Base-by-base conservation (phyloP, 2,797 vertebrate genomes). In the Setipinna tenuifilis region DNA sequence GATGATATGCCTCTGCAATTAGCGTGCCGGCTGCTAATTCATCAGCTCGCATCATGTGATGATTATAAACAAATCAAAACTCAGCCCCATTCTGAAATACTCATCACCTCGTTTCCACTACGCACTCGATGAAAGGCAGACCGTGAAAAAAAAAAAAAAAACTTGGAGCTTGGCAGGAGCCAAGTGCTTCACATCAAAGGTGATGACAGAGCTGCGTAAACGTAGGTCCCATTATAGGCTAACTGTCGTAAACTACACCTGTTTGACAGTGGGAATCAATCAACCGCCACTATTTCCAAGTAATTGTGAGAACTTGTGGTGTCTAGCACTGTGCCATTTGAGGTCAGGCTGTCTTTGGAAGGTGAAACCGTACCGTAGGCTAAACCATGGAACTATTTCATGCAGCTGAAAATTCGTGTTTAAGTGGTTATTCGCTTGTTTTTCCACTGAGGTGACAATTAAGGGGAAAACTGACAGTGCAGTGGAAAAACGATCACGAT, bases 21-120 rank as follows among this genome's bases (percentile, higher is more conserved):
- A 41, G 71, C 1, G 31, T 21, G 31, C 31, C 71, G 31, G 11
- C 35, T 78, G 68, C 35, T 75, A 31, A 17, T 78, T 78, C 71
- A 21, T 44, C 71, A 21, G 71, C 35, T 78, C 9, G 17, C 35
- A 35, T 78, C 71, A 78, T 19, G 71, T 78, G 71, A 78, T 44
- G 31, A 44, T 78, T 78, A 78, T 44, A 44, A 59, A 78, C 71
- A 35, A 78, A 35, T 78, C 35, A 17, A 41, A 44, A 78, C 71
- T 78, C 71, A 78, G 57, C 59, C 83, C 62, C 57, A n/a, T 57
- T 83, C 75, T n/a, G 57, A 46, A 83, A 58, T 1, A 71, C 59
- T 88, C 46, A 23, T 87, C 83, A 89, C 87, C 84, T 86, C 84
- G 11, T 35, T 2, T 83, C 87, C 88, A 81, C 86, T 86, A 65